Evolutionary conservation across 2,113 vertebrate genomes (phyloP), one percentile per base, ranked within the genome.

Genomic region (Indicator maculatus): DNA sequence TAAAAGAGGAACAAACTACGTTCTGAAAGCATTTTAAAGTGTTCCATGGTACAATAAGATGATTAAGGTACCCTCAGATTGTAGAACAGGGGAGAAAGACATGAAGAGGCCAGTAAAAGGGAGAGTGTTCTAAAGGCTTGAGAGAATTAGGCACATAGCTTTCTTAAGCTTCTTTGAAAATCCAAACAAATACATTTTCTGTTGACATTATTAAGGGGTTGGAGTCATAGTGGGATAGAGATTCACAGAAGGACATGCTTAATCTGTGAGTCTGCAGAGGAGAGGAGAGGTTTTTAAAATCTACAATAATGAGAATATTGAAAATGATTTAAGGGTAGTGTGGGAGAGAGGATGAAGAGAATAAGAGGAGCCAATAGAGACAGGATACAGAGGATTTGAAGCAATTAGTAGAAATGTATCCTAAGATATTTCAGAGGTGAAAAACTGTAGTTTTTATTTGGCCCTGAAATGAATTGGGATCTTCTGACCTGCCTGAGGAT

Each of bases 11-110:
- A 26, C 53, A 53, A 36, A 36, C 23, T 23, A 24, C 2, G 3
- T 58, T 53, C 84, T 55, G 70, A 92, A 92, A 92, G 20, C 41
- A 52, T 83, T 94, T 63, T 94, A 26, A 85, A 74, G 65, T 60
- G 41, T 88, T 82, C 50, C 30, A 4, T 1, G 0, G 24, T 65
- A 38, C 53, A 28, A 30, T 63, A 65, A 83, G 50, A 81, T 61
- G 53, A 41, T 83, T 20, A 60, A 88, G 88, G 41, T 83, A 0
- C 55, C 59, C 8, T 88, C 9, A 8, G 16, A 31, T 33, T 82
- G 39, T 75, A 78, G 44, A 74, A 75, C 5, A 72, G 44, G 9
- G 24, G 39, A 76, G 74, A 83, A 80, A 75, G 3, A 86, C 24
- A 33, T 24, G 60, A 93, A 67, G 58, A 88, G 64, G 60, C 71